Conservation (phyloP, 2,888 invertebrate genomes). For the Erebia ligea region DNA sequence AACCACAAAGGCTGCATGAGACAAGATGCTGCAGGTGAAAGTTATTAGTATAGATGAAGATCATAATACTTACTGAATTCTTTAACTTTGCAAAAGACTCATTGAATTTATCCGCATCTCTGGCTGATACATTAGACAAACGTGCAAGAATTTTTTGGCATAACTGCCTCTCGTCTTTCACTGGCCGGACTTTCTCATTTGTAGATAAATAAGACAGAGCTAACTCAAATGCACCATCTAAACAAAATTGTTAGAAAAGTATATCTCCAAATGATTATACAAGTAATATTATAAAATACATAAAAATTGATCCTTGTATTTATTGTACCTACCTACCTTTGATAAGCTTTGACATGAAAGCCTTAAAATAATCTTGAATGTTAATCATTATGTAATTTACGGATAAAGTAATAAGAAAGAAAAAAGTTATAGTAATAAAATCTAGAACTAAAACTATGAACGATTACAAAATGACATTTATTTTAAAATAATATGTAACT, state of each 20-base stretch:
- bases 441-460: background rate
- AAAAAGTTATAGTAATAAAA: slow-evolving; percentile 36
- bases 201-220: slow-evolving; percentile 73
- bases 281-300: too few species aligned
- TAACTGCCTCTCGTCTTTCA: slow-evolving; percentile 68
- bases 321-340: slow-evolving; percentile 20
- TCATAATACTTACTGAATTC: slow-evolving; percentile 62
- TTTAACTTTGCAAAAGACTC: slow-evolving; percentile 75
- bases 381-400: slow-evolving; percentile 51
- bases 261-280: background rate
- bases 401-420: slow-evolving; percentile 33
- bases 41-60: background rate
- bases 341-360: slow-evolving; percentile 35
- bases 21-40: too few species aligned
- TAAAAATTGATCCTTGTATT: background rate
- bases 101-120: slow-evolving; percentile 74
- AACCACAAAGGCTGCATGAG: too few species aligned
- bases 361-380: slow-evolving; percentile 53
- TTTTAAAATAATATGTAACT: background rate
- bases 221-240: slow-evolving; percentile 76
- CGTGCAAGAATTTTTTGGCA: slow-evolving; percentile 71
- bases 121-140: slow-evolving; percentile 57
- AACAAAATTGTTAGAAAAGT: background rate
- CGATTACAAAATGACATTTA: slow-evolving; percentile 28
- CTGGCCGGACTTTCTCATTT: slow-evolving; percentile 56